Evolutionary conservation across 2,888 invertebrate genomes (phyloP).

Genomic region (Zele albiditarsus): DNA sequence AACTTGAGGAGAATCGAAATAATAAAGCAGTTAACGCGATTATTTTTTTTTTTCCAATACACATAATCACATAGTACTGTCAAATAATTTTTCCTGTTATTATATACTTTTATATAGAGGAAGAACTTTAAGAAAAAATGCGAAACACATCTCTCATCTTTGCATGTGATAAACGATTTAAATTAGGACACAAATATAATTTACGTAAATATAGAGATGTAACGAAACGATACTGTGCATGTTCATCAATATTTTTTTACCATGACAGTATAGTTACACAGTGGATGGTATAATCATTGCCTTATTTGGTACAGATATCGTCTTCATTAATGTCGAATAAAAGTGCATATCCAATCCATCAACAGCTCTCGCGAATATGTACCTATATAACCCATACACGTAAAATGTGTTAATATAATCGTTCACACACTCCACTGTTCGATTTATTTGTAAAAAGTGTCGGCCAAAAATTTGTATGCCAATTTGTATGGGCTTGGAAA

Average conservation of each 20-base stretch:
- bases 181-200: neutral
- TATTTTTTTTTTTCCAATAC: neutral
- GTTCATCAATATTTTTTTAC: constrained; percentile 4
- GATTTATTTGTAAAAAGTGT: constrained; percentile 15
- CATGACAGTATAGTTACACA: constrained; percentile 4
- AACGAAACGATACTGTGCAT: neutral
- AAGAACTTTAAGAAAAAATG: no score
- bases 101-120: neutral
- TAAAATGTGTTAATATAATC: constrained; percentile 11
- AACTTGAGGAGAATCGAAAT: neutral
- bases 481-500: constrained; percentile 5
- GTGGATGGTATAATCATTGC: constrained; percentile 27
- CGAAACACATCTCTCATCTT: neutral
- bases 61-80: neutral
- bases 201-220: neutral
- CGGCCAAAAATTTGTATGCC: neutral
- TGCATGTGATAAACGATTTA: neutral
- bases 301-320: constrained; percentile 12
- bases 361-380: neutral
- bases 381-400: neutral
- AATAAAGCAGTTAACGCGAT: neutral
- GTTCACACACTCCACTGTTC: neutral
- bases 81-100: constrained; percentile 3
- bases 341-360: constrained; percentile 23
- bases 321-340: constrained; percentile 35